Evolutionary conservation across 1,140 invertebrate species (phyloP).

Genomic region (Sitophilus oryzae): DNA sequence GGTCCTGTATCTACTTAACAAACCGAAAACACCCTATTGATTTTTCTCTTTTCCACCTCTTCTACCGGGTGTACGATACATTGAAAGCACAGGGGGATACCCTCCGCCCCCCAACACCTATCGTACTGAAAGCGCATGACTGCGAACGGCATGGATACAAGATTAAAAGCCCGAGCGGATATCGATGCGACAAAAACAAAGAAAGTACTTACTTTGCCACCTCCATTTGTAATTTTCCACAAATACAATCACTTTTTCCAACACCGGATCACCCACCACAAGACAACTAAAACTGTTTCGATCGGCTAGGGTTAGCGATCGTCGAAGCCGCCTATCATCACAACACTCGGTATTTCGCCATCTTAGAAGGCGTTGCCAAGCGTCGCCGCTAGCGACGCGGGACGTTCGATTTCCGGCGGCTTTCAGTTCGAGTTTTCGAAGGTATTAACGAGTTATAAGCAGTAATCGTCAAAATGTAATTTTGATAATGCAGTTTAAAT

Average conservation of each 20-base stretch:
- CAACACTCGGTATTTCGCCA: constrained; percentile 33
- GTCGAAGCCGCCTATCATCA: constrained; percentile 22
- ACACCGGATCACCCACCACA: neutral
- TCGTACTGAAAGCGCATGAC: neutral
- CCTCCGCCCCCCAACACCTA: neutral
- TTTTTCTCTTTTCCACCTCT: constrained; percentile 2
- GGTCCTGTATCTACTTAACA: neutral
- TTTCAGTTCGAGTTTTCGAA: too few species aligned
- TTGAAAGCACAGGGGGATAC: neutral
- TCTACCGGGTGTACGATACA: neutral
- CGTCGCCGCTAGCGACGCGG: neutral
- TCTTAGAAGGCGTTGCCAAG: constrained; percentile 25
- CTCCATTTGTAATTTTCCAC: constrained; percentile 5
- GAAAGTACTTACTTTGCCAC: constrained; percentile 12
- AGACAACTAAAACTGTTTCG: constrained; percentile 1
- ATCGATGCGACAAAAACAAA: neutral
- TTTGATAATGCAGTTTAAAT: too few species aligned
- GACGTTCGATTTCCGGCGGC: too few species aligned
- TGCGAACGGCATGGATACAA: neutral
- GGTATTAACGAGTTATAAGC: too few species aligned
- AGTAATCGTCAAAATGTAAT: too few species aligned
- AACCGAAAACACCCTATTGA: constrained; percentile 9
- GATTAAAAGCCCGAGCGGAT: neutral
- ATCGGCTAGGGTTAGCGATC: constrained; percentile 2
- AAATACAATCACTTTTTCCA: constrained; percentile 3